Evolutionary conservation across 2,888 invertebrate species (phyloP).

Genomic region (Oscheius onirici): DNA sequence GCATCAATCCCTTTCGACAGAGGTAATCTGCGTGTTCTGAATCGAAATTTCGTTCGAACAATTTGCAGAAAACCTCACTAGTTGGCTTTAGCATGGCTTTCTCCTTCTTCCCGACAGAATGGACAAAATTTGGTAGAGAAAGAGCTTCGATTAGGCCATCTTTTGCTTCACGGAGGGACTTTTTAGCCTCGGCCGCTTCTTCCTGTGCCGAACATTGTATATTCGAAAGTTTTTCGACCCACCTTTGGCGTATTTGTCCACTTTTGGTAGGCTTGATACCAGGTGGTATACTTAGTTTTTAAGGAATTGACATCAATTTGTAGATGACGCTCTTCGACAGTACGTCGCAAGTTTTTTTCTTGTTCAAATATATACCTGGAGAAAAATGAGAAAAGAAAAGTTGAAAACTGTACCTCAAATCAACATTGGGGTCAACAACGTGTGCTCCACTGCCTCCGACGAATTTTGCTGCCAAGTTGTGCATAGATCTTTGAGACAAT

Average conservation of each 20-base stretch:
- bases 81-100: slow-evolving; percentile 42
- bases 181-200: slow-evolving; percentile 32
- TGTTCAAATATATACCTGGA: slow-evolving; percentile 44
- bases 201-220: slow-evolving; percentile 35
- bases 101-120: slow-evolving; percentile 37
- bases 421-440: slow-evolving; percentile 63
- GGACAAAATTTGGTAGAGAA: slow-evolving; percentile 50
- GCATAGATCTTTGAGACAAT: slow-evolving; percentile 39
- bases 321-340: slow-evolving; percentile 44
- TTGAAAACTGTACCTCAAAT: slow-evolving; percentile 41
- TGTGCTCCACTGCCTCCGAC: slow-evolving; percentile 52
- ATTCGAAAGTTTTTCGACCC: too few relatives aligned
- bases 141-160: slow-evolving; percentile 53
- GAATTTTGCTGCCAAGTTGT: slow-evolving; percentile 55
- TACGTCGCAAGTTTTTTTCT: slow-evolving; percentile 36
- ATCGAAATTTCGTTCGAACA: too few relatives aligned
- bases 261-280: slow-evolving; percentile 48
- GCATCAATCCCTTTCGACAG: slow-evolving; percentile 46
- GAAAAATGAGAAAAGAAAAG: background rate
- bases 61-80: slow-evolving; percentile 38
- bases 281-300: slow-evolving; percentile 45
- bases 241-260: slow-evolving; percentile 36
- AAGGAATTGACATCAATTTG: slow-evolving; percentile 43
- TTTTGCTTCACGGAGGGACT: slow-evolving; percentile 39
- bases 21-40: slow-evolving; percentile 51